Conservation (phyloP, 2,888 invertebrate genomes). For the Mactromeris polynyma region DNA sequence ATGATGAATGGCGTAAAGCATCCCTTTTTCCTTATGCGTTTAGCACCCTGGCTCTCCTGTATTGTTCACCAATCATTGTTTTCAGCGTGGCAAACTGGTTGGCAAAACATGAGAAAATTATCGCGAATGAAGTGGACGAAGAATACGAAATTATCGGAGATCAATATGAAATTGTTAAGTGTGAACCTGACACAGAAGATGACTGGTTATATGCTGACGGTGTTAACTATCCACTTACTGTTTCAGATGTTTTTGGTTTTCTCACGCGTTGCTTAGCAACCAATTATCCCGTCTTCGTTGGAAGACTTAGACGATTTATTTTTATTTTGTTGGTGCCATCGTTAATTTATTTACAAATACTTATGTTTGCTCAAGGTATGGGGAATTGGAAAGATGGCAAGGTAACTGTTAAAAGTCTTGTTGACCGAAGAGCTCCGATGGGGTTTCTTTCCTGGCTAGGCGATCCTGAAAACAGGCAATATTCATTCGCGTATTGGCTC, state of each 20-base stretch:
- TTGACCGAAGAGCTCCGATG: slow-evolving; percentile 13
- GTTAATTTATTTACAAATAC: slow-evolving; percentile 22
- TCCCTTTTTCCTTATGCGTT: slow-evolving; percentile 35
- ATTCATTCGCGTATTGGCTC: slow-evolving; percentile 29
- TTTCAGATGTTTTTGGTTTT: background rate
- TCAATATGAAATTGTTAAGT: background rate
- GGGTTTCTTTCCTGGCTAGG: slow-evolving; percentile 41
- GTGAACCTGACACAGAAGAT: background rate
- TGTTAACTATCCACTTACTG: slow-evolving; percentile 6
- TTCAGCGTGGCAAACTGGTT: slow-evolving; percentile 33
- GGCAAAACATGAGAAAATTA: slow-evolving; percentile 31
- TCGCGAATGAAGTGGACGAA: background rate
- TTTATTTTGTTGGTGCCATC: slow-evolving; percentile 15
- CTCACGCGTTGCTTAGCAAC: background rate
- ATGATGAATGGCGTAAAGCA: background rate
- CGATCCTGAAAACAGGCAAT: background rate
- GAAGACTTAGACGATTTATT: slow-evolving; percentile 18
- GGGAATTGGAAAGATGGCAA: slow-evolving; percentile 11
- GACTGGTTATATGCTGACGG: slow-evolving; percentile 26
- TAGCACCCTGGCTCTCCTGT: slow-evolving; percentile 40
- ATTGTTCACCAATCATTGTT: slow-evolving; percentile 44
- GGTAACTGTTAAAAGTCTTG: slow-evolving; percentile 26
- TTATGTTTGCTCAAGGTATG: slow-evolving; percentile 16
- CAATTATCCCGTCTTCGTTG: background rate
- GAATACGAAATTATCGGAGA: background rate